These are phyloP conservation scores for Echeneis naucrates DNA, from an alignment of 2,797 vertebrate species.

Conservation along the genomic window DNA sequence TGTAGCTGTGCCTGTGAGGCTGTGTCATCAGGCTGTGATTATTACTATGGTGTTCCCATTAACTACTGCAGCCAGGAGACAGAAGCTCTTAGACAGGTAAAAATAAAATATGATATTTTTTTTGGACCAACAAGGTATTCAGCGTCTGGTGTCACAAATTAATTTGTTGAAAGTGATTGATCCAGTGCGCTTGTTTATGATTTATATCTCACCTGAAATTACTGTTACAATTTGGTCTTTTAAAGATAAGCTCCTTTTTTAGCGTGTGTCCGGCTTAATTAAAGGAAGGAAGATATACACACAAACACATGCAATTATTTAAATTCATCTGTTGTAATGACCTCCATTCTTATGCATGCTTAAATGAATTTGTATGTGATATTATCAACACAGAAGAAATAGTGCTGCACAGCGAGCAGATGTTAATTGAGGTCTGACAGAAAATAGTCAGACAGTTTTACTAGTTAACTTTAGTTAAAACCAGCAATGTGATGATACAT, in stretches of 20 bases:
- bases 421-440: slow-evolving; percentile 9
- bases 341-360: slow-evolving; percentile 11
- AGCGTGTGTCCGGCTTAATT: slow-evolving; percentile 16
- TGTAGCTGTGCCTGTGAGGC: slow-evolving; percentile 63
- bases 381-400: slow-evolving; percentile 1
- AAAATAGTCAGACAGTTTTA: neutral
- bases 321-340: slow-evolving; percentile 22
- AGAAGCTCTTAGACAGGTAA: slow-evolving; percentile 38
- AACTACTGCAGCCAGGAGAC: slow-evolving; percentile 62
- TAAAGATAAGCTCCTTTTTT: slow-evolving; percentile 38
- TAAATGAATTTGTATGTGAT: neutral
- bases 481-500: neutral
- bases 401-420: slow-evolving; percentile 15
- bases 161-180: slow-evolving; percentile 13
- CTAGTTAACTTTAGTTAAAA: slow-evolving; percentile 1
- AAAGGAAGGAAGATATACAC: neutral
- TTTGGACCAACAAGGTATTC: slow-evolving; percentile 16
- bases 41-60: slow-evolving; percentile 57
- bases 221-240: slow-evolving; percentile 34
- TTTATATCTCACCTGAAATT: slow-evolving; percentile 24
- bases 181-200: slow-evolving; percentile 24
- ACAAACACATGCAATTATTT: neutral
- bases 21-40: slow-evolving; percentile 66
- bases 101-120: slow-evolving; percentile 25
- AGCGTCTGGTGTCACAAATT: slow-evolving; percentile 39